Evolutionary conservation across 1,140 invertebrate genomes (phyloP).

Genomic region (Drosophila sturtevanti): DNA sequence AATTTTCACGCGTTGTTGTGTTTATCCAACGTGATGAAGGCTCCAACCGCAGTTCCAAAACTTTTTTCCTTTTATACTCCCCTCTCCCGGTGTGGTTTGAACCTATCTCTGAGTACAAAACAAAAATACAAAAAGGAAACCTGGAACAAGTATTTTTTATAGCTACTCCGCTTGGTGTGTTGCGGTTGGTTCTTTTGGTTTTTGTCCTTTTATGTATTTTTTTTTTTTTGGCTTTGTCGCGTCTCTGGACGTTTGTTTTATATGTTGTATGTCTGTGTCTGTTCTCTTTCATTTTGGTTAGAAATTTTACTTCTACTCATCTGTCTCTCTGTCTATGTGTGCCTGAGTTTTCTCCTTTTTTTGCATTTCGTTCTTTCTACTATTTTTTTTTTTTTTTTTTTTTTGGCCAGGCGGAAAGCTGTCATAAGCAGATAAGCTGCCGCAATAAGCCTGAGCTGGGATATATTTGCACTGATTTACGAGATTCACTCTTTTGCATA

Average conservation of each 20-base stretch:
- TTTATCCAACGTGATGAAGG: conserved; percentile 64
- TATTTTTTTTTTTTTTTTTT: not conserved
- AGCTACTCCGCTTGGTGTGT: conserved; percentile 41
- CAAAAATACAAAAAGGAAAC: not conserved
- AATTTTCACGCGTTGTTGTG: conserved; percentile 58
- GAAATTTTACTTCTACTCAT: conserved; percentile 18
- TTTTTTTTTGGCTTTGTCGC: conserved; percentile 52
- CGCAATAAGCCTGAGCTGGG: conserved; percentile 79
- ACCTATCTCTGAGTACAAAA: conserved; percentile 8
- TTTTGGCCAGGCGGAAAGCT: conserved; percentile 70
- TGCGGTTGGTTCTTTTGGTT: conserved; percentile 58
- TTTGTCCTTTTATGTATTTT: conserved; percentile 55
- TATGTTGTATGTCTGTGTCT: conserved; percentile 72
- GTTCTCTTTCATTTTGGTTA: conserved; percentile 57
- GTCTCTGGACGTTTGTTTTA: conserved; percentile 75
- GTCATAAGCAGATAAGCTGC: conserved; percentile 82
- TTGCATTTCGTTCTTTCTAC: not conserved
- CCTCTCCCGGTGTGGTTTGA: conserved; percentile 5
- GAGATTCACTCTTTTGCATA: conserved; percentile 79
- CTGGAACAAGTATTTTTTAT: conserved; percentile 36
- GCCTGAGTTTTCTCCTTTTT: not conserved
- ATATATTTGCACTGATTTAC: conserved; percentile 82
- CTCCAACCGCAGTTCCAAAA: conserved; percentile 41
- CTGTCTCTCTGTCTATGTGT: conserved; percentile 6
- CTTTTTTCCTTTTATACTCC: conserved; percentile 24